Conservation (phyloP, 2,113 vertebrate species). For the Serilophus lunatus region DNA sequence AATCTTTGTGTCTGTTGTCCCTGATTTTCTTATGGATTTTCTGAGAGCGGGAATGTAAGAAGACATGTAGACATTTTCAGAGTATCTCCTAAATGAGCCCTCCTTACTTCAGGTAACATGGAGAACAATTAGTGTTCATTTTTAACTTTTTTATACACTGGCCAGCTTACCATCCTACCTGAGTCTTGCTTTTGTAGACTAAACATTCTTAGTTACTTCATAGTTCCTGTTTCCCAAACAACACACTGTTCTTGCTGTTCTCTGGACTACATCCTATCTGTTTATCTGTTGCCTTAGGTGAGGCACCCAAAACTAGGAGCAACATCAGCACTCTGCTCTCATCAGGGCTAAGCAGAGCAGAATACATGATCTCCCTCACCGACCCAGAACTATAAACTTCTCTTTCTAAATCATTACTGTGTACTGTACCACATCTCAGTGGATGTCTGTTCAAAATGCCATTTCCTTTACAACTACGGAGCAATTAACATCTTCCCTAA, state of each 20-base stretch:
- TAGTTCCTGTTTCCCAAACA: not conserved
- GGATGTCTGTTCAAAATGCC: not conserved
- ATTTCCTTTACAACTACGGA: not conserved
- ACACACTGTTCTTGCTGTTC: not conserved
- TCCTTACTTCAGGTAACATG: not conserved
- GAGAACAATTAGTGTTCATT: not conserved
- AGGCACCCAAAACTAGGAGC: not conserved
- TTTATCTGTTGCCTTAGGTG: not conserved
- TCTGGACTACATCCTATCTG: not conserved
- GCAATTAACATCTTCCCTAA: not conserved
- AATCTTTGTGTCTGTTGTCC: not conserved
- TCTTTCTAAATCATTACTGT: not conserved
- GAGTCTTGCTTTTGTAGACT: not conserved
- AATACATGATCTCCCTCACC: not conserved
- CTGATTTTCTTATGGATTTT: not conserved
- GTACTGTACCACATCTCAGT: not conserved
- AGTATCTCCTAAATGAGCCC: not conserved
- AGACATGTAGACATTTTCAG: not conserved
- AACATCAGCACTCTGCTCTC: not conserved
- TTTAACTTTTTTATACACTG: not conserved
- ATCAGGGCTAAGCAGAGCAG: not conserved
- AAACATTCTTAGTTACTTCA: not conserved
- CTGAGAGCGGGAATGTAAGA: not conserved
- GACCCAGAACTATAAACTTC: not conserved
- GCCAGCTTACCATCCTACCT: not conserved